Base-by-base conservation (phyloP, 2,888 invertebrate genomes). In the Eurois occulta region DNA sequence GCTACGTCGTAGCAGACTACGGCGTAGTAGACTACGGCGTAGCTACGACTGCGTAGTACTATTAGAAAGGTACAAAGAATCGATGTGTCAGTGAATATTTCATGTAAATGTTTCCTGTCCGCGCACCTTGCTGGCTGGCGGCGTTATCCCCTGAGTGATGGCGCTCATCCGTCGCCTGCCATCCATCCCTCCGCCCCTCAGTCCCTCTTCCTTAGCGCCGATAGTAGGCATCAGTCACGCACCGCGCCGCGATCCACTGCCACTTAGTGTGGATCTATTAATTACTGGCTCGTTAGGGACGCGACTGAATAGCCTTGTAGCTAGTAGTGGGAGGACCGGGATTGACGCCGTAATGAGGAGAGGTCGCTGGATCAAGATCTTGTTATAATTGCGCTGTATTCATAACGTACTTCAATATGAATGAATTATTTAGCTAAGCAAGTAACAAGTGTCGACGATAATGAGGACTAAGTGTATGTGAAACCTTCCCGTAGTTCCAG, bases 111-210 rank as follows among this genome's bases (percentile, higher is more conserved):
- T 67, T 43, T 60, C 48, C 16, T 70, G 65, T 35, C 35, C 35
- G 74, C 78, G 69, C 86, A 86, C 84, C 86, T 69, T 43, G 78
- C 55, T 70, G 48, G 64, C 64, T 41, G n/a, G 60, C 38, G 60
- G 72, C 72, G 69, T 78, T 68, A 84, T 86, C 83, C 83, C 28
- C 64, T 83, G 83, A 84, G 58, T 60, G 69, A 86, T 84, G 84
- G 70, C 75, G 13, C 65, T 83, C 86, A 74, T 83, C 78, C 71
- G 58, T 84, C 74, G 71, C 32, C 66, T 41, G 80, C 72, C 72
- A 48, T 76, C 38, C 55, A 65, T 16, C 43, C 64, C 73, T 28
- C 67, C 24, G 4, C 11, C 64, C 43, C 48, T 21, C 67, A 16
- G 8, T 7, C 64, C 32, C 41, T 46, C 43, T 55, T 72, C 67